Base-by-base conservation (phyloP, 2,888 invertebrate species). In the Cetonia aurata region DNA sequence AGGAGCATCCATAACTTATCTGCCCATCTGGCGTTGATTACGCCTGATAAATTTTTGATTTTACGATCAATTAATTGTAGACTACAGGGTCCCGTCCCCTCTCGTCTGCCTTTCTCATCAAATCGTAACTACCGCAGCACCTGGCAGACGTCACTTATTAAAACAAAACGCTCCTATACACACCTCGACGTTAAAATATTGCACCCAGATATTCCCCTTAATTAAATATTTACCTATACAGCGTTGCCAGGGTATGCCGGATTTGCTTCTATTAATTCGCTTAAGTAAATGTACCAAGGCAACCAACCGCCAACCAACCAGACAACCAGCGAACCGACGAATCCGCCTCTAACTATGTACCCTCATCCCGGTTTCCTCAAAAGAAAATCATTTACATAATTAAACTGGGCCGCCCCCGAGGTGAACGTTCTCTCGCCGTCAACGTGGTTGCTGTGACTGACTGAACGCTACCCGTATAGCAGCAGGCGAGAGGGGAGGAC, bases 191-290 rank as follows among this genome's bases (percentile, higher is more conserved):
- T 53, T 53, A 53, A 53, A 56, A 37, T 56, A 56, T 56, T 56
- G 25, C 56, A 37, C 9, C 15, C 37, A 41, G 41, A 37, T 56
- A 56, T 56, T 37, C 46, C 33, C 31, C 48, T 60, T 60, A 46
- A 60, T 60, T 60, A 60, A 60, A 60, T 60, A 60, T 60, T 60
- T 60, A 60, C 60, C 25, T 48, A 25, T 25, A 13, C 60, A 13
- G 48, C 13, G 46, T 60, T 60, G 48, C 33, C 48, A 31, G 25
- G 13, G 60, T 60, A 60, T 60, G 4, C 60, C 60, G 60, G 46
- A 60, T 46, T 60, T 60, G 46, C 46, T 60, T 31, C 46, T 46
- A 60, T 60, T 60, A 60, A 60, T 60, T 60, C 60, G 41, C 56
- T 56, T 56, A 56, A 41, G 56, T 56, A 41, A 41, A 56, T 56